Percentiles rank a stretch among this genome's conserved stretches.
phyloP scores from a whole-genome alignment of 2,113 vertebrate genomes.

The Arothron firmamentum region DNA sequence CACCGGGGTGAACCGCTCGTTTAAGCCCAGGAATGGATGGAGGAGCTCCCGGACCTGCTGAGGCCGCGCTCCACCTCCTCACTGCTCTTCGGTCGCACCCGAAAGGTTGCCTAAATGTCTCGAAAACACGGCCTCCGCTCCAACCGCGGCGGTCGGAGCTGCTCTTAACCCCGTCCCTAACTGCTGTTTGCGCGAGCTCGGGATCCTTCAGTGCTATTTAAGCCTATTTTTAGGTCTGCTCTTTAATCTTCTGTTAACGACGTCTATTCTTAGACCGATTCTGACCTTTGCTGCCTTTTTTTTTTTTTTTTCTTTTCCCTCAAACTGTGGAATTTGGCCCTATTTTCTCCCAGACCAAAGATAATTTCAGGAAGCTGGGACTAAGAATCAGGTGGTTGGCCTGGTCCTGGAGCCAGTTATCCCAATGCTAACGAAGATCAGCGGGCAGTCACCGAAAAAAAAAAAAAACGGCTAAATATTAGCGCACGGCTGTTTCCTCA shows the following conservation, averaged over 20 bases:
- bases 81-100: background rate
- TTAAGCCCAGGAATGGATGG: conserved; percentile 32
- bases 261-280: conserved; percentile 55
- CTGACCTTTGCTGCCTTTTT: background rate
- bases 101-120: too few species aligned
- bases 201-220: background rate
- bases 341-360: background rate
- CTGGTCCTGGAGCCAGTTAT: too few species aligned
- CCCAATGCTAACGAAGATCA: too few species aligned
- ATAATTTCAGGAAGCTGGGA: too few species aligned
- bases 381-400: too few species aligned
- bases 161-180: too few species aligned
- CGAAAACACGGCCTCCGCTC: too few species aligned
- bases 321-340: background rate
- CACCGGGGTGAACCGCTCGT: conserved; percentile 18
- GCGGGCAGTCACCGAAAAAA: too few species aligned
- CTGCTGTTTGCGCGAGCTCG: background rate
- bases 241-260: conserved; percentile 37
- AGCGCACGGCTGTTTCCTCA: too few species aligned
- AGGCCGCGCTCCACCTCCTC: background rate
- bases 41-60: too few species aligned
- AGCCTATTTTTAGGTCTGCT: conserved; percentile 5
- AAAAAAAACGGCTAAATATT: too few species aligned
- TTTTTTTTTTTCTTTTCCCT: background rate
- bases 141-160: too few species aligned